phyloP scores from a whole-genome alignment of 2,888 invertebrate species.

The Trissonchulus latispiculum region DNA sequence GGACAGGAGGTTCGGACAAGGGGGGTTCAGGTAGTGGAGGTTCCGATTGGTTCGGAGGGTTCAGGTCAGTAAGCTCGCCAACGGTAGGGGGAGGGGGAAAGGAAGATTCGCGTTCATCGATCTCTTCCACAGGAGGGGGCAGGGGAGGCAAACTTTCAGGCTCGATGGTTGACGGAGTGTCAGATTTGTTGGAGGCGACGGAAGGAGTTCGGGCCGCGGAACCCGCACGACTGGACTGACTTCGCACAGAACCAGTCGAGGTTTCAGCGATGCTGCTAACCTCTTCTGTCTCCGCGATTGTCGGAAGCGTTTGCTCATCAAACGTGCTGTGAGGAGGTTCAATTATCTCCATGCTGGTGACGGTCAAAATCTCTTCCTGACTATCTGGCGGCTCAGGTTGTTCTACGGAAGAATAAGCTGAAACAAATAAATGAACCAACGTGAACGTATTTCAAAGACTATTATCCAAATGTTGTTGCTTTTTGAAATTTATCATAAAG shows the following conservation, averaged over 20 bases:
- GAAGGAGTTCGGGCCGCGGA: background rate
- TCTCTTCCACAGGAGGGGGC: background rate
- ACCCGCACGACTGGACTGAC: constrained; percentile 17
- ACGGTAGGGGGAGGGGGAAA: background rate
- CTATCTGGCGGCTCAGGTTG: background rate
- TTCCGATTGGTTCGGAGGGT: background rate
- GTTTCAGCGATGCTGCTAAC: background rate
- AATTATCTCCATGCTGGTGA: background rate
- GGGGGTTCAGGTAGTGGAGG: background rate
- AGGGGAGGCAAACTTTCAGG: background rate
- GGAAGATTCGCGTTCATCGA: background rate
- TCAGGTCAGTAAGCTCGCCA: background rate
- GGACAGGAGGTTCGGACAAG: background rate
- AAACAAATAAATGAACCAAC: background rate
- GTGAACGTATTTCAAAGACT: no score
- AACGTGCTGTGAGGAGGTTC: background rate
- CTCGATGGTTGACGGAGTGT: constrained; percentile 17
- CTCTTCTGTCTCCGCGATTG: constrained; percentile 7
- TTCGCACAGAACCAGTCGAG: background rate
- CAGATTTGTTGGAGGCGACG: constrained; percentile 14
- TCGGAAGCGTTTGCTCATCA: background rate
- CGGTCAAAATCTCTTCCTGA: background rate
- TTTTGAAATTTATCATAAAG: no score
- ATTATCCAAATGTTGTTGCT: no score
- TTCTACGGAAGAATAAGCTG: background rate